Evolutionary conservation across 35 echinoderm and acorn worm genomes (phyloP).

Genomic region (Amphiura filiformis): DNA sequence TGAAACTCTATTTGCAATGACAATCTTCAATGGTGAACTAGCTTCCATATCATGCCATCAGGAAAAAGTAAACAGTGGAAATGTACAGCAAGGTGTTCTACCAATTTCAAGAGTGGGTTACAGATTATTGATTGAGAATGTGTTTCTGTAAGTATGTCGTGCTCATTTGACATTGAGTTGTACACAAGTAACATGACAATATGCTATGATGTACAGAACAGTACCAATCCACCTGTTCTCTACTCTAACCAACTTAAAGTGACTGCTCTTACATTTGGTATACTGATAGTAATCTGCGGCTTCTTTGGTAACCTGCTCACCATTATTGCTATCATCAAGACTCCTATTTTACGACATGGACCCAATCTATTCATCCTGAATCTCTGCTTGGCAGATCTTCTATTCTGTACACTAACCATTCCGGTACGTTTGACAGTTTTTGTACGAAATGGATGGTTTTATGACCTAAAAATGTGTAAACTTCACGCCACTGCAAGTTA

Average conservation of each 20-base stretch:
- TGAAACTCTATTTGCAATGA: too few relatives aligned
- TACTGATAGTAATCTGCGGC: conserved; percentile 23
- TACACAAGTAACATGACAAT: too few relatives aligned
- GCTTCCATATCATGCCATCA: too few relatives aligned
- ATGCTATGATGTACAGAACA: too few relatives aligned
- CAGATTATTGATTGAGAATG: too few relatives aligned
- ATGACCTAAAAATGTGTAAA: not conserved
- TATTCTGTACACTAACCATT: conserved; percentile 35
- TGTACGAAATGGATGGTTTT: conserved; percentile 18
- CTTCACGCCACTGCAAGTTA: not conserved
- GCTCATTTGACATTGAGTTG: too few relatives aligned
- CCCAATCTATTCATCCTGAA: conserved; percentile 41
- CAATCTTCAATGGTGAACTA: too few relatives aligned
- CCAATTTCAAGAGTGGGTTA: too few relatives aligned
- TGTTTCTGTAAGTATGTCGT: too few relatives aligned
- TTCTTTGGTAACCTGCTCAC: conserved; percentile 40
- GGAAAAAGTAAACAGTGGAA: too few relatives aligned
- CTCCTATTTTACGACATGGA: not conserved
- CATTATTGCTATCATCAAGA: conserved; percentile 23
- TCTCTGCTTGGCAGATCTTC: conserved; percentile 35
- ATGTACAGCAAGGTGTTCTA: too few relatives aligned
- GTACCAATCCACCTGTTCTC: too few relatives aligned
- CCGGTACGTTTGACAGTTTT: conserved; percentile 19
- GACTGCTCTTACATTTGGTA: conserved; percentile 21
- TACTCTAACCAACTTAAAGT: not conserved